phyloP scores from a whole-genome alignment of 2,888 invertebrate genomes.

The Serrognathus titanus region DNA sequence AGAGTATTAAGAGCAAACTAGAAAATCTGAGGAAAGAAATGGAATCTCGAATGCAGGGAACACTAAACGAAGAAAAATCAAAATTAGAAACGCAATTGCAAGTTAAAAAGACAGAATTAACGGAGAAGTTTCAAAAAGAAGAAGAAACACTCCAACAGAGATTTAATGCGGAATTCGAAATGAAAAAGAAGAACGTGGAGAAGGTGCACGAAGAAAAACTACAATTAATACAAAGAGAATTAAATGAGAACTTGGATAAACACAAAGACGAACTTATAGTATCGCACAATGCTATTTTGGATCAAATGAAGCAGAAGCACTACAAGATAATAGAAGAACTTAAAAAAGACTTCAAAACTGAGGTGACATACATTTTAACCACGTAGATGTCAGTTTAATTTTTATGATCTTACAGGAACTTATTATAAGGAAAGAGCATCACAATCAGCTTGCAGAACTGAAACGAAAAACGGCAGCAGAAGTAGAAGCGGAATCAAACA shows the following conservation, averaged over 20 bases:
- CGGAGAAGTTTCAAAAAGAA: constrained; percentile 34
- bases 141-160: constrained; percentile 42
- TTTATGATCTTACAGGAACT: constrained; percentile 56
- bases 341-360: constrained; percentile 61
- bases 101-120: constrained; percentile 47
- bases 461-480: constrained; percentile 58
- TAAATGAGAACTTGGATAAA: constrained; percentile 49
- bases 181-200: constrained; percentile 47
- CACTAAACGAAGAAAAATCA: constrained; percentile 38
- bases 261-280: constrained; percentile 51
- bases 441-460: constrained; percentile 62
- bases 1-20: constrained; percentile 42
- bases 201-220: constrained; percentile 52
- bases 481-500: constrained; percentile 45
- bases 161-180: constrained; percentile 38
- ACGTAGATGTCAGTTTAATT: not conserved
- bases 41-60: constrained; percentile 45
- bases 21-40: constrained; percentile 55
- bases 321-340: constrained; percentile 58
- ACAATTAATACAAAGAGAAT: constrained; percentile 53
- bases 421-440: constrained; percentile 65
- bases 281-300: constrained; percentile 55
- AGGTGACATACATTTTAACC: constrained; percentile 46
- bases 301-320: constrained; percentile 58
- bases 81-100: constrained; percentile 51